Base-by-base conservation (phyloP, 64 coral and sea anemone genomes). In the Cladopsammia gracilis region DNA sequence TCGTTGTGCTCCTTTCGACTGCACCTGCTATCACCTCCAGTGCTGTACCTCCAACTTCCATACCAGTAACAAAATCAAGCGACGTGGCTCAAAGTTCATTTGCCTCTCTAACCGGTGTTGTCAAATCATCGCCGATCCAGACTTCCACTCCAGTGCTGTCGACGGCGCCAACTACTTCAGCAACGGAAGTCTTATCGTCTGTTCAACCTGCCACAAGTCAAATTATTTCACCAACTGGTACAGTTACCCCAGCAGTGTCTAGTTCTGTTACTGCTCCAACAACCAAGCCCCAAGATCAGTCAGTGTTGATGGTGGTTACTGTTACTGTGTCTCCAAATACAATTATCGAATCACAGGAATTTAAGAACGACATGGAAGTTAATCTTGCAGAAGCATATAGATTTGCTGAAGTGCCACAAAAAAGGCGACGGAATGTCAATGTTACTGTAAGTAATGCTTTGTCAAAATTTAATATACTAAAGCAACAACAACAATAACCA, bases 221-320 rank as follows among this genome's bases (percentile, higher is more conserved):
- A 84, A 1, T 4, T 8, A 20, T 84, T 51, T 84, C 80, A 15
- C 62, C 80, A 12, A 67, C 52, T 74, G 1, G 6, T 57, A 43
- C 48, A 25, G 7, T 46, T 25, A 53, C 54, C 54, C 66, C 25
- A 50, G 80, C 18, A 48, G 61, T 84, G 3, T 84, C 80, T 20
- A 84, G 80, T 50, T 84, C 80, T 84, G 80, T 67, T 14, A 62
- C 86, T 73, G 61, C 71, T 62, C 77, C 86, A 25, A 75, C 95
- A n/a, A 78, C 95, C 22, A 16, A 58, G n/a, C 74, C 51, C 14
- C 92, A 68, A 8, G 25, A 69, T 10, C 60, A 52, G 5, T 56
- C 10, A 42, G 45, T 82, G 18, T 79, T 83, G 44, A 25, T 93
- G 12, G 68, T 91, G 68, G 26, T 56, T 25, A 77, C 8, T 1